Evolutionary conservation across 1,140 invertebrate genomes (phyloP).

Genomic region (Drosophila ananassae): DNA sequence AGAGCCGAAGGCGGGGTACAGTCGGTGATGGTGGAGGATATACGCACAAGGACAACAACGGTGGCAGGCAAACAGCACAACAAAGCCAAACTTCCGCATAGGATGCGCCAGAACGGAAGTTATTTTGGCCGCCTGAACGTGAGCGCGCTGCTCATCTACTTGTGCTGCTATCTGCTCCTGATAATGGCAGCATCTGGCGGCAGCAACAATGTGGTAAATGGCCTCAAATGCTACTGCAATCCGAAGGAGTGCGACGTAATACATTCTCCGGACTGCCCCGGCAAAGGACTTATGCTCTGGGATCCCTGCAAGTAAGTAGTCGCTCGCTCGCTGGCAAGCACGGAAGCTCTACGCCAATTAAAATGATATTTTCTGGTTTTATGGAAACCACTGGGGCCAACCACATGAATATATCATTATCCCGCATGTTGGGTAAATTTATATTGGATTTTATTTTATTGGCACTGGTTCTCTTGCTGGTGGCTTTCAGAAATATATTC

Average conservation of each 20-base stretch:
- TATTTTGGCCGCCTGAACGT: constrained; percentile 81
- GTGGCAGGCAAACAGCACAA: constrained; percentile 37
- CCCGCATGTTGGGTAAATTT: constrained; percentile 20
- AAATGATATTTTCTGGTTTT: constrained; percentile 24
- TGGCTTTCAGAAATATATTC: constrained; percentile 14
- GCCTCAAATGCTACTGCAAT: constrained; percentile 85
- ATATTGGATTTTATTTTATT: constrained; percentile 13
- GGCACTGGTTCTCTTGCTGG: background rate
- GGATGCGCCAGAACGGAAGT: constrained; percentile 75
- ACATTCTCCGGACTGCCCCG: constrained; percentile 85
- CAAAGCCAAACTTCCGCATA: constrained; percentile 72
- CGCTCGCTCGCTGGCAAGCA: background rate
- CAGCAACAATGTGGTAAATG: constrained; percentile 78
- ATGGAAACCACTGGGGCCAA: background rate
- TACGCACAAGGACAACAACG: constrained; percentile 45
- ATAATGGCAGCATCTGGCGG: constrained; percentile 80
- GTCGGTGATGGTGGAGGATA: constrained; percentile 5
- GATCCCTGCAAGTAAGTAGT: constrained; percentile 86
- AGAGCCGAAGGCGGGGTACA: constrained; percentile 28
- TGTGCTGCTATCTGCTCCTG: constrained; percentile 80
- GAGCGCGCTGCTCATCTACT: constrained; percentile 80
- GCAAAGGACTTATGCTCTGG: constrained; percentile 85
- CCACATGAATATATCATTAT: constrained; percentile 30
- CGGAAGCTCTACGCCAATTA: constrained; percentile 16
- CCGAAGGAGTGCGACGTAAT: constrained; percentile 85